Evolutionary conservation across 92 coral and sea anemone genomes (phyloP).

Genomic region (Blastomussa wellsi): DNA sequence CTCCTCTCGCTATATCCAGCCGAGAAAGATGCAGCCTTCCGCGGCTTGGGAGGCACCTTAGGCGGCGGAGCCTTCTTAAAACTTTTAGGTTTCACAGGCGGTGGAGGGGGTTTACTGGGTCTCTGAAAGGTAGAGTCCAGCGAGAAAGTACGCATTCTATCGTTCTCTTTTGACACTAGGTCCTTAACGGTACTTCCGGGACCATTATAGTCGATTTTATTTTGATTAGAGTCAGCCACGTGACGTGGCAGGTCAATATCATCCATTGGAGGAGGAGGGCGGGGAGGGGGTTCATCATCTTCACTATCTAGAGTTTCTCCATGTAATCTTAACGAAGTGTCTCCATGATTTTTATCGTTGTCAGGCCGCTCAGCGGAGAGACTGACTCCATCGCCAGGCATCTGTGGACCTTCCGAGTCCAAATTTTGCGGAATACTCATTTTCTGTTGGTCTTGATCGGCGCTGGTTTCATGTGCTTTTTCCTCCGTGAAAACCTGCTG

Average conservation of each 20-base stretch:
- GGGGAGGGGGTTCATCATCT: constrained; percentile 45
- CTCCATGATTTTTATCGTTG: background rate
- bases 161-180: constrained; percentile 15
- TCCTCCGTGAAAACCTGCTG: background rate
- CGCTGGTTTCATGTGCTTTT: background rate
- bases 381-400: background rate
- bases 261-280: constrained; percentile 45
- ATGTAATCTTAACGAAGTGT: background rate
- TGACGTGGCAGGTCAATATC: constrained; percentile 14
- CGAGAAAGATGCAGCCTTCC: constrained; percentile 42
- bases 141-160: constrained; percentile 20
- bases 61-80: constrained; percentile 82
- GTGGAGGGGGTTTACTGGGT: constrained; percentile 63
- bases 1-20: constrained; percentile 34
- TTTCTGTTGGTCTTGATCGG: background rate
- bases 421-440: background rate
- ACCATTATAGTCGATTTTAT: background rate
- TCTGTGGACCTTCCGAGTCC: background rate
- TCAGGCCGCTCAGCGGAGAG: background rate
- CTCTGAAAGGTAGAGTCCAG: constrained; percentile 27
- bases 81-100: constrained; percentile 90
- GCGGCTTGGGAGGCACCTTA: constrained; percentile 74
- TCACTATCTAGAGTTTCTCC: constrained; percentile 10
- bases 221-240: background rate
- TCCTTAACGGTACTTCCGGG: constrained; percentile 20